Percentiles rank a stretch among this genome's conserved stretches.
Evolutionary conservation across 2,113 vertebrate genomes (phyloP).

Genomic region (Ophthalmotilapia sp.): DNA sequence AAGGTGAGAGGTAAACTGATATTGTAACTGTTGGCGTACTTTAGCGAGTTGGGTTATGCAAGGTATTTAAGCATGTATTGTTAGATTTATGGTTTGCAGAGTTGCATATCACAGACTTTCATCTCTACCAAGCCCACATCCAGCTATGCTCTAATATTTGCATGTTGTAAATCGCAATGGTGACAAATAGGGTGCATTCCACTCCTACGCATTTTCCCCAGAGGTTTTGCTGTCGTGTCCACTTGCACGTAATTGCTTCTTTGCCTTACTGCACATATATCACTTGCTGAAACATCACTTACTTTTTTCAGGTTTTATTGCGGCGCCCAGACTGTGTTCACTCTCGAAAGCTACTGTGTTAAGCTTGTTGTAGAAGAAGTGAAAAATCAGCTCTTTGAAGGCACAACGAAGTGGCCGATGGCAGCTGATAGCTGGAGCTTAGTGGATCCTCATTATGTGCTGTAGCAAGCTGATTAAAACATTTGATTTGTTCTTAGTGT

Average conservation of each 20-base stretch:
- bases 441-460: conserved; percentile 71
- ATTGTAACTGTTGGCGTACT: conserved; percentile 2
- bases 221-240: conserved; percentile 19
- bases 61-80: conserved; percentile 4
- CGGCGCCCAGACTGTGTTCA: conserved; percentile 17
- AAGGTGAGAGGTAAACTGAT: conserved; percentile 15
- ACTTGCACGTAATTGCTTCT: conserved; percentile 26
- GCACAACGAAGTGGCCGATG: conserved; percentile 69
- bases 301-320: conserved; percentile 45
- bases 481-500: conserved; percentile 59
- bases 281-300: conserved; percentile 36
- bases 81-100: conserved; percentile 30
- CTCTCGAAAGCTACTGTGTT: conserved; percentile 35
- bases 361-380: conserved; percentile 53
- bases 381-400: conserved; percentile 71
- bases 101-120: not conserved
- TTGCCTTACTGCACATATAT: conserved; percentile 26
- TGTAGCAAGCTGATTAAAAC: conserved; percentile 76
- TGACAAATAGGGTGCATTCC: conserved; percentile 30
- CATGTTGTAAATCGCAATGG: conserved; percentile 10
- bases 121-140: not conserved
- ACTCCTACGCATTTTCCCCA: not conserved
- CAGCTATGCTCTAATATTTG: not conserved
- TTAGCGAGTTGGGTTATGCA: not conserved
- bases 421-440: conserved; percentile 70